Conservation (phyloP, 2,113 vertebrate species). For the Nicator chloris region DNA sequence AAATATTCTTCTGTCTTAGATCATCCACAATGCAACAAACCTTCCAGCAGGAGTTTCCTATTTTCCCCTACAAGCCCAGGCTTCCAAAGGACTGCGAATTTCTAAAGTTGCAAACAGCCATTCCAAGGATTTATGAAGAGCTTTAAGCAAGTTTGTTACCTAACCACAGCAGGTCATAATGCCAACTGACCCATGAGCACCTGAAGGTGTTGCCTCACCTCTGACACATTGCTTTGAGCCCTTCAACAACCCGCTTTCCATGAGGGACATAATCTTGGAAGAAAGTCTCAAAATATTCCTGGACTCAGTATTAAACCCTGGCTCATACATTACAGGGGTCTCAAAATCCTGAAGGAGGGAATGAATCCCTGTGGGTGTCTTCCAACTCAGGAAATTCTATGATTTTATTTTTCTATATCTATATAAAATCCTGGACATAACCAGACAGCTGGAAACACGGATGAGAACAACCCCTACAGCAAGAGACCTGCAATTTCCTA, state of each 20-base stretch:
- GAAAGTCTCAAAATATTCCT: background rate
- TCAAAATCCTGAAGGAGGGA: background rate
- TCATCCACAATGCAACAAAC: background rate
- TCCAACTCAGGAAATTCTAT: background rate
- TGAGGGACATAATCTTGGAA: background rate
- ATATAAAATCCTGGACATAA: background rate
- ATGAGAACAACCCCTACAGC: background rate
- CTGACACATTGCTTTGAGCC: background rate
- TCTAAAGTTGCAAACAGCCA: background rate
- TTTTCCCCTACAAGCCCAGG: background rate
- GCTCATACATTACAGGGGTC: background rate
- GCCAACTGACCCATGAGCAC: background rate
- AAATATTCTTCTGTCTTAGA: background rate
- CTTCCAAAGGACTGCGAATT: background rate
- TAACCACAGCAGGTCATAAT: no score
- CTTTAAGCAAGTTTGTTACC: background rate
- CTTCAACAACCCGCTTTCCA: background rate
- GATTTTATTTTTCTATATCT: background rate
- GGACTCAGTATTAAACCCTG: background rate
- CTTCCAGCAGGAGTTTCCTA: background rate
- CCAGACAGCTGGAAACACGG: background rate
- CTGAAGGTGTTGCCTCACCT: background rate
- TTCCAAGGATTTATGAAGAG: background rate
- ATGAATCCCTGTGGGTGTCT: rapidly evolving
- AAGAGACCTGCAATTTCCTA: background rate